These are phyloP conservation scores for Synanthedon andrenaeformis DNA, from an alignment of 2,888 invertebrate species.

Conservation along the genomic window DNA sequence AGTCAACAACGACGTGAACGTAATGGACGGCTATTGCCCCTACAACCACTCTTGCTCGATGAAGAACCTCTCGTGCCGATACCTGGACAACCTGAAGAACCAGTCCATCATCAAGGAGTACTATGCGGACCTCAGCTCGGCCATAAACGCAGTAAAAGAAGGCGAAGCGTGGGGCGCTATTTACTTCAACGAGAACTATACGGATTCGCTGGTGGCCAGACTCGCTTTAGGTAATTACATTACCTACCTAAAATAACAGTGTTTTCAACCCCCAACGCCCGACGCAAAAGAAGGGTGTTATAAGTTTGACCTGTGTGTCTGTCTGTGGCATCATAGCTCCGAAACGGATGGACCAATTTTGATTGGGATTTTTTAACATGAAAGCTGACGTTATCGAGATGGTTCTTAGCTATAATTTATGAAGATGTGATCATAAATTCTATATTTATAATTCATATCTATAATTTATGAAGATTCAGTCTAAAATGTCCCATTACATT, in stretches of 20 bases:
- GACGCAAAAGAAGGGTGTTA: too few relatives aligned
- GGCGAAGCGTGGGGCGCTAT: slow-evolving; percentile 92
- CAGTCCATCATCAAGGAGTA: slow-evolving; percentile 76
- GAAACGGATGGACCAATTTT: too few relatives aligned
- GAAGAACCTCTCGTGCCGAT: slow-evolving; percentile 81
- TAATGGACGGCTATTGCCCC: slow-evolving; percentile 61
- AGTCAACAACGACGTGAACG: slow-evolving; percentile 56
- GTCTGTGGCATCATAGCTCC: too few relatives aligned
- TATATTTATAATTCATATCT: too few relatives aligned
- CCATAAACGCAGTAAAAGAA: slow-evolving; percentile 76
- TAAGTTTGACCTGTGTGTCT: not conserved
- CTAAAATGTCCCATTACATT: too few relatives aligned
- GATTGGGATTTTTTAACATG: too few relatives aligned
- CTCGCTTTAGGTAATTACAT: slow-evolving; percentile 75
- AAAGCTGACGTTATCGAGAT: too few relatives aligned
- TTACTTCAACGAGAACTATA: slow-evolving; percentile 90
- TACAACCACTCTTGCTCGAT: slow-evolving; percentile 76
- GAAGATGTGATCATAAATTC: too few relatives aligned
- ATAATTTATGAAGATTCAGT: too few relatives aligned
- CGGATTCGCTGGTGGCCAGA: slow-evolving; percentile 85
- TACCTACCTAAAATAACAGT: too few relatives aligned
- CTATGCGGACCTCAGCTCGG: slow-evolving; percentile 75
- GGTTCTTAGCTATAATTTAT: too few relatives aligned
- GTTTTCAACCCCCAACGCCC: too few relatives aligned
- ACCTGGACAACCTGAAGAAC: slow-evolving; percentile 80